Percentiles rank a stretch among this genome's conserved stretches.
phyloP scores from a whole-genome alignment of 2,797 vertebrate species.

The Chiropotes sagulatus region DNA sequence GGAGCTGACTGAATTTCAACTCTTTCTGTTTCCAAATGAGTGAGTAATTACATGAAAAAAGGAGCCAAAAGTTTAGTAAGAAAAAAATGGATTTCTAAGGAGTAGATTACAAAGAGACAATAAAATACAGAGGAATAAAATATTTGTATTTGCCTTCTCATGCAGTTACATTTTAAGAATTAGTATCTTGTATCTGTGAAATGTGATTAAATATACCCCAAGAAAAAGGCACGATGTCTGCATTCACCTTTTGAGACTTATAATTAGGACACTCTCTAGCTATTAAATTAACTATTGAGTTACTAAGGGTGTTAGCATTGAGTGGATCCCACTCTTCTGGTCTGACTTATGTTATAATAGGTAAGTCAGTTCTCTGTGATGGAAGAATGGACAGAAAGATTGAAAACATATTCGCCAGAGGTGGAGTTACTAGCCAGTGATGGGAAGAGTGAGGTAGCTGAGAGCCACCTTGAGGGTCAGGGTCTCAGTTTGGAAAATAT shows the following conservation, averaged over 20 bases:
- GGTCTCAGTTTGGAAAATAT: not conserved
- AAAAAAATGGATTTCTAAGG: not conserved
- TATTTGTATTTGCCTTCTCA: not conserved
- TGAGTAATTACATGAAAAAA: not conserved
- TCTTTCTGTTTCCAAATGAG: not conserved
- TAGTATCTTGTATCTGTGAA: not conserved
- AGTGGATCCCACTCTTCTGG: not conserved
- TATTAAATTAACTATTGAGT: not conserved
- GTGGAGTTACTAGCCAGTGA: not conserved
- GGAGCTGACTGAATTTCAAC: not conserved
- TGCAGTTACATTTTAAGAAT: not conserved
- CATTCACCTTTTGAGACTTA: not conserved
- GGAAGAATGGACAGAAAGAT: not conserved
- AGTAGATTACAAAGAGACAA: not conserved
- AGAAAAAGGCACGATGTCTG: not conserved
- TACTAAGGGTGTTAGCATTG: not conserved
- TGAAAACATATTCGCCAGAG: not conserved
- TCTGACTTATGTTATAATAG: not conserved
- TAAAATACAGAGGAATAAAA: slow-evolving; percentile 2
- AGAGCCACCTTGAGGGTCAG: not conserved
- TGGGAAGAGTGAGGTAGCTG: not conserved
- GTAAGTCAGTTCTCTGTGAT: not conserved
- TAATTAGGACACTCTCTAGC: not conserved
- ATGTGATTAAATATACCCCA: not conserved
- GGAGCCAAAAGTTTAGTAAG: not conserved